phyloP scores from a whole-genome alignment of 2,113 vertebrate species.

The Furnarius figulus region DNA sequence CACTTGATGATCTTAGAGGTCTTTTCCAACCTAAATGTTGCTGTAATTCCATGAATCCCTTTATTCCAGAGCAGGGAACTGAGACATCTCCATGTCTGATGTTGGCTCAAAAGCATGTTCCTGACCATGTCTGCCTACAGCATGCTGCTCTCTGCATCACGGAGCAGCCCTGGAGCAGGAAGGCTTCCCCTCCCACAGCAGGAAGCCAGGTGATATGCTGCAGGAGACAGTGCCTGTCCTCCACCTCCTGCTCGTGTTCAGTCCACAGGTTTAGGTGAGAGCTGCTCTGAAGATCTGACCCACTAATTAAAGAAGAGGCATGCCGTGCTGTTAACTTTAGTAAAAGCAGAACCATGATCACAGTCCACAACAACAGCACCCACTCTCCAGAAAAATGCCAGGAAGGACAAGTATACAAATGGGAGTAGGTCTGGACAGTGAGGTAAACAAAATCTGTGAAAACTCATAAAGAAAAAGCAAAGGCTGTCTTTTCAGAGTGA shows the following conservation, averaged over 20 bases:
- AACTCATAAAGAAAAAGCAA: not conserved
- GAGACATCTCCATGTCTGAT: rapidly evolving
- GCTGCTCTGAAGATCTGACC: not conserved
- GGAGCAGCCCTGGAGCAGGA: not conserved
- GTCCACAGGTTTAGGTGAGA: not conserved
- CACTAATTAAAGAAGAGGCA: not conserved
- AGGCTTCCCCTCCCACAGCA: rapidly evolving
- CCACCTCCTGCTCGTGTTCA: not conserved
- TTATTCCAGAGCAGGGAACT: not conserved
- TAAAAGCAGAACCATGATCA: not conserved
- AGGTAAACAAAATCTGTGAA: not conserved
- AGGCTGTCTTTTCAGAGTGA: not conserved
- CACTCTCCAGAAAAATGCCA: rapidly evolving
- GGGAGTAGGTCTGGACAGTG: not conserved
- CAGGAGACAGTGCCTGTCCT: rapidly evolving
- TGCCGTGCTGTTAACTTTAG: not conserved
- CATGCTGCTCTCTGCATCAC: not conserved
- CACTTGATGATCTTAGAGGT: not conserved
- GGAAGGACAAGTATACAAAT: not conserved
- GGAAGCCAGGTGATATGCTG: not conserved
- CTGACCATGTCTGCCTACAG: rapidly evolving
- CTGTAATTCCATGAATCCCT: not conserved
- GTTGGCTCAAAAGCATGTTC: not conserved
- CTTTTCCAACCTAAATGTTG: not conserved
- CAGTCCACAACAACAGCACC: rapidly evolving